These are phyloP conservation scores for Lepus europaeus DNA, from an alignment of 2,113 vertebrate genomes.

Conservation along the genomic window DNA sequence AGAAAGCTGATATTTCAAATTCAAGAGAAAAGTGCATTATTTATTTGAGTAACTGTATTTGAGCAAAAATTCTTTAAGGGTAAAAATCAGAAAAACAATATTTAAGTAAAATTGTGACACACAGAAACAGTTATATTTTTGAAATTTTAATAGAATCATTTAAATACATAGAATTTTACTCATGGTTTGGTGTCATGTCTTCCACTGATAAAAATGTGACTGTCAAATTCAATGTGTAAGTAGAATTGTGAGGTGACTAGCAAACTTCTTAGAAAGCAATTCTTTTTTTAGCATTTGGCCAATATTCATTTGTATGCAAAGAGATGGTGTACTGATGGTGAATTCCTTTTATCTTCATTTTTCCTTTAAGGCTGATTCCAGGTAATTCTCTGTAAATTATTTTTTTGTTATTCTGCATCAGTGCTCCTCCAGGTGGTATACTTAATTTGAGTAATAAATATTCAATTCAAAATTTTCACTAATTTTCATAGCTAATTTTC, in stretches of 20 bases:
- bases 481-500: not conserved
- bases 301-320: not conserved
- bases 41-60: constrained; percentile 20
- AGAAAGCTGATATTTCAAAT: constrained; percentile 64
- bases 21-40: not conserved
- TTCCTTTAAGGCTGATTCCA: not conserved
- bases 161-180: not conserved
- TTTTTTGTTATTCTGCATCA: not conserved
- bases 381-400: not conserved
- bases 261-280: not conserved
- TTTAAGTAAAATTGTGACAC: not conserved
- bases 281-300: not conserved
- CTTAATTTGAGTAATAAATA: constrained; percentile 27
- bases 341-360: not conserved
- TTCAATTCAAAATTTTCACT: not conserved
- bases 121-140: not conserved
- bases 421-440: not conserved
- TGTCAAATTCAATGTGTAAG: not conserved
- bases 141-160: not conserved
- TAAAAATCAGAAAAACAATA: not conserved
- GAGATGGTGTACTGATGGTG: not conserved
- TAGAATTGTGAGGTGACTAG: not conserved
- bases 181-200: not conserved
- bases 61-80: not conserved
- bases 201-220: not conserved